These are phyloP conservation scores for Parasteatoda lunata DNA, from an alignment of 2,888 invertebrate species.

Conservation along the genomic window DNA sequence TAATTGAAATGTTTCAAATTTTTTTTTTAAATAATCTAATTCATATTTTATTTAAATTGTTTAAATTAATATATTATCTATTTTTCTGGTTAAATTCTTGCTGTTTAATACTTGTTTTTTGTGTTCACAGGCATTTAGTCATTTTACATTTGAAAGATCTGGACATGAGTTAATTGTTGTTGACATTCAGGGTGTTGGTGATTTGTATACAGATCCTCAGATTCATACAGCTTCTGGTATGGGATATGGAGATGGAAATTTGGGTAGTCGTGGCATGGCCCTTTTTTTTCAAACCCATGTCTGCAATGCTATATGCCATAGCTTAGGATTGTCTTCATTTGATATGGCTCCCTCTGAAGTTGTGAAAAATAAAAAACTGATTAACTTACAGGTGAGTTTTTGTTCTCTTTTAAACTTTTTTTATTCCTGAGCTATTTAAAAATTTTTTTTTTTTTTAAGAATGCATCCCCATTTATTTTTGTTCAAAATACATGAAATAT, in stretches of 20 bases:
- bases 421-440: no score
- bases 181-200: constrained; percentile 79
- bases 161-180: constrained; percentile 79
- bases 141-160: constrained; percentile 79
- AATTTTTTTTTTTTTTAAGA: no score
- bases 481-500: no score
- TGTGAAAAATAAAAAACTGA: constrained; percentile 61
- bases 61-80: no score
- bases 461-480: no score
- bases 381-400: constrained; percentile 49
- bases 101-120: background rate
- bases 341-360: constrained; percentile 76
- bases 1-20: no score
- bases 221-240: constrained; percentile 77
- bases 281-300: constrained; percentile 78
- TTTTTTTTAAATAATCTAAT: no score
- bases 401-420: no score
- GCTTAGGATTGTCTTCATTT: constrained; percentile 77
- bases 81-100: no score
- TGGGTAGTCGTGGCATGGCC: constrained; percentile 78
- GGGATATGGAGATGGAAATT: constrained; percentile 78
- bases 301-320: constrained; percentile 78
- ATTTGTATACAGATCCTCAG: constrained; percentile 79
- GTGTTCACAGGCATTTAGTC: constrained; percentile 77
- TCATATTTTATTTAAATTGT: no score